These are phyloP conservation scores for Myopa tessellatipennis DNA, from an alignment of 2,888 invertebrate species.

Conservation along the genomic window DNA sequence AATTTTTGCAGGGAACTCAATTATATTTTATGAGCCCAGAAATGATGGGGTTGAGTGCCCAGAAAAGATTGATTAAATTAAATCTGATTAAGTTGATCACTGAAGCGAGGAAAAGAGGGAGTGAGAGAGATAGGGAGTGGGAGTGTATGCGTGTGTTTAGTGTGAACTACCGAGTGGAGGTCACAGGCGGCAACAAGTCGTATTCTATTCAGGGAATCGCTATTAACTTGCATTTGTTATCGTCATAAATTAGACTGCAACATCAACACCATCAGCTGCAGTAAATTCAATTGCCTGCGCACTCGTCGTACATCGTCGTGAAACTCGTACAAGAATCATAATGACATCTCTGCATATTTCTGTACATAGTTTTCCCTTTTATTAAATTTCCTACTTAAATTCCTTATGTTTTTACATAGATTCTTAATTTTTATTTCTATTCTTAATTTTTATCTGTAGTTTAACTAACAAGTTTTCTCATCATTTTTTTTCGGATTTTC, in stretches of 20 bases:
- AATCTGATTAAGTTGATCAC: constrained; percentile 21
- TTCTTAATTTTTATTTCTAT: background rate
- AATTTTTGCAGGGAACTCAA: background rate
- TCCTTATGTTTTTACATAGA: background rate
- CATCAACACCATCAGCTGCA: background rate
- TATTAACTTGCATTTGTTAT: constrained; percentile 2
- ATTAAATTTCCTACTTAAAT: background rate
- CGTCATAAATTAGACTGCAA: constrained; percentile 19
- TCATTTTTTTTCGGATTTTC: too few species aligned
- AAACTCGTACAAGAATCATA: background rate
- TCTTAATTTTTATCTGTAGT: background rate
- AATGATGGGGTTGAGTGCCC: constrained; percentile 1
- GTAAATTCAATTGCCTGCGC: background rate
- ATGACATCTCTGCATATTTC: background rate
- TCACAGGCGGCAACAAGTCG: constrained; percentile 17
- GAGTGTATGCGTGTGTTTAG: background rate
- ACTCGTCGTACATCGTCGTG: background rate
- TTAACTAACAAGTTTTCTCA: background rate
- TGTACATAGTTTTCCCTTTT: background rate
- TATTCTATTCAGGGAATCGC: background rate
- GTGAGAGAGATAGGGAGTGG: background rate
- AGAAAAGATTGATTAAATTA: constrained; percentile 20
- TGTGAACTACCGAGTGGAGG: constrained; percentile 12
- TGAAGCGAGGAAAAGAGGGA: background rate
- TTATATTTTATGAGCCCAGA: constrained; percentile 9